Conservation (phyloP, 2,888 invertebrate genomes). For the Elegia similella region DNA sequence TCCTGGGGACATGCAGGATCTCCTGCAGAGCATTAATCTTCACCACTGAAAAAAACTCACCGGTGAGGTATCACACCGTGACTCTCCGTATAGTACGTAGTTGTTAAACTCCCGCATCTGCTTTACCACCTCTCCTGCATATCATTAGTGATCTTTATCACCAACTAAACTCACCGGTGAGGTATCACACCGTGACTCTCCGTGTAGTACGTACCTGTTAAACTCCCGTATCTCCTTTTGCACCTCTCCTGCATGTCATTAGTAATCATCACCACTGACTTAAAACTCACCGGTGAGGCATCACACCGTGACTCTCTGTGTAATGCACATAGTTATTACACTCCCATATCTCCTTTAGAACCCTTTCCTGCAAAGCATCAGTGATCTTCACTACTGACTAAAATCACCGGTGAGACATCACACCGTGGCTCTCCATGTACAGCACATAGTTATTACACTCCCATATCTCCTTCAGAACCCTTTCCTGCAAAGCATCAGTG, state of each 20-base stretch:
- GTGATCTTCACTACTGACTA: not conserved
- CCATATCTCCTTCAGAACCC: conserved; percentile 39
- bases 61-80: conserved; percentile 36
- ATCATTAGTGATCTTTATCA: conserved; percentile 4
- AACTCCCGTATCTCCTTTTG: too few relatives aligned
- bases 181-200: conserved; percentile 7
- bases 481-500: conserved; percentile 25
- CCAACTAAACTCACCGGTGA: conserved; percentile 37
- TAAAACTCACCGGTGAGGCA: conserved; percentile 37
- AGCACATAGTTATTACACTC: conserved; percentile 40
- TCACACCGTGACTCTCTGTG: conserved; percentile 42
- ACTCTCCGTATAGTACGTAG: conserved; percentile 45
- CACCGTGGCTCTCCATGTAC: conserved; percentile 42
- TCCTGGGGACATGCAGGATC: too few relatives aligned
- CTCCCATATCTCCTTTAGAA: conserved; percentile 38
- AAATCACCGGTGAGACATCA: not conserved
- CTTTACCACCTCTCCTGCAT: conserved; percentile 34
- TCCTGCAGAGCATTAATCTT: conserved; percentile 23
- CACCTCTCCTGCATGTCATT: too few relatives aligned
- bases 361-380: conserved; percentile 28
- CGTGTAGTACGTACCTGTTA: too few relatives aligned
- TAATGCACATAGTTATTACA: conserved; percentile 39
- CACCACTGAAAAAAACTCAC: conserved; percentile 33
- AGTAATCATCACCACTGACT: too few relatives aligned
- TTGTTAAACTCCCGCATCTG: conserved; percentile 41